phyloP scores from a whole-genome alignment of 2,113 vertebrate genomes.

The Petrocephalus zakoni region DNA sequence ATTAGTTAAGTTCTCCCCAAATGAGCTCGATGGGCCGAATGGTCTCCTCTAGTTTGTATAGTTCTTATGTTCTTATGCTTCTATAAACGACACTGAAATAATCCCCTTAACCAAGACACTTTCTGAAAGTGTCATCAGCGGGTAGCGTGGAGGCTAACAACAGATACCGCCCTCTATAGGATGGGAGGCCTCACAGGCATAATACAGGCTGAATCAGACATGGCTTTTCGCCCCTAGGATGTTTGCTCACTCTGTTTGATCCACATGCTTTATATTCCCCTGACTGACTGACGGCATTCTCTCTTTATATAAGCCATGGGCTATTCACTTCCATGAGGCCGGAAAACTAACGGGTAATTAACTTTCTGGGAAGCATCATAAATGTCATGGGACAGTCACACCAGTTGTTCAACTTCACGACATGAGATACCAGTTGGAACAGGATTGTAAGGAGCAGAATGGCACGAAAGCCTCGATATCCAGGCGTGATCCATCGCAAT shows the following conservation, averaged over 20 bases:
- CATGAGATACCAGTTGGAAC: background rate
- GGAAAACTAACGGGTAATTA: background rate
- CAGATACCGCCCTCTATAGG: background rate
- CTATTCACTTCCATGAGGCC: no score
- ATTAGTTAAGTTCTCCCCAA: no score
- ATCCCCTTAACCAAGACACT: background rate
- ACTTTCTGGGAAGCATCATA: background rate
- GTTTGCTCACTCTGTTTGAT: slow-evolving; percentile 15
- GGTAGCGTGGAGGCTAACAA: background rate
- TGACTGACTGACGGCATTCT: background rate
- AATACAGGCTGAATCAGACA: background rate
- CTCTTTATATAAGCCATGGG: background rate
- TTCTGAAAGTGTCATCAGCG: background rate
- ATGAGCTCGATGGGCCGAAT: no score
- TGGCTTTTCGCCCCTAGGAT: background rate
- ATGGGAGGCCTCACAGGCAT: background rate
- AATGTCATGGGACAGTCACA: background rate
- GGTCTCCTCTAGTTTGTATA: no score
- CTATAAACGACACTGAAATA: background rate
- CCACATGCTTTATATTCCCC: background rate
- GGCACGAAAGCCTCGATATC: background rate
- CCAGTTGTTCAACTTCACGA: background rate
- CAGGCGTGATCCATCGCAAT: background rate
- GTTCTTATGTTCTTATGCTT: no score
- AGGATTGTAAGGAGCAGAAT: background rate